Evolutionary conservation across 2,797 vertebrate species (phyloP).

Genomic region (Botia almorhae): DNA sequence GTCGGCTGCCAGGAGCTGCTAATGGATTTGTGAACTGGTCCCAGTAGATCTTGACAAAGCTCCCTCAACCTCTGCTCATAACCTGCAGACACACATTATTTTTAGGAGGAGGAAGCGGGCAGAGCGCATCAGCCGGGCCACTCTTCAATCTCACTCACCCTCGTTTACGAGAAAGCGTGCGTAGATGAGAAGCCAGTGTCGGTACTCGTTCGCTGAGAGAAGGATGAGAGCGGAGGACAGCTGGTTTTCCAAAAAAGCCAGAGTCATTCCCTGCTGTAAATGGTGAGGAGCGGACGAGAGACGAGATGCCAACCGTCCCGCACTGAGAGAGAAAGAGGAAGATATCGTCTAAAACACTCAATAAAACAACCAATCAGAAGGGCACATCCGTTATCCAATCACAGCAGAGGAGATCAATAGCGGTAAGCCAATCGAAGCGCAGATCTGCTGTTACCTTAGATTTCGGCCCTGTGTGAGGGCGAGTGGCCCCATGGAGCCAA

Average conservation of each 20-base stretch:
- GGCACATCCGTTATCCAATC: background rate
- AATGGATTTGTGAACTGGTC: constrained; percentile 92
- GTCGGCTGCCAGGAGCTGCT: constrained; percentile 91
- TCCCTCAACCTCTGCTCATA: constrained; percentile 93
- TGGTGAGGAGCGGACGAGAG: constrained; percentile 92
- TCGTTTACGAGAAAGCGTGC: constrained; percentile 96
- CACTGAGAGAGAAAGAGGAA: constrained; percentile 72
- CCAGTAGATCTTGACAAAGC: constrained; percentile 94
- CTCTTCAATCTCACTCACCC: constrained; percentile 76
- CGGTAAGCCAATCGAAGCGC: background rate
- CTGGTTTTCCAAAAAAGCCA: constrained; percentile 96
- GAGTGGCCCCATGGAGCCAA: constrained; percentile 89
- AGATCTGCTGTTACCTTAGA: constrained; percentile 81
- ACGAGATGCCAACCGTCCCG: constrained; percentile 91
- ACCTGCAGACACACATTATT: constrained; percentile 72
- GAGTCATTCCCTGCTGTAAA: constrained; percentile 93
- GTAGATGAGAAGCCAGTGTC: constrained; percentile 97
- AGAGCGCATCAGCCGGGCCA: background rate
- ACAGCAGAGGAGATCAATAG: background rate
- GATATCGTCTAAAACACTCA: background rate
- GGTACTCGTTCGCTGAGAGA: constrained; percentile 90
- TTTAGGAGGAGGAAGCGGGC: background rate
- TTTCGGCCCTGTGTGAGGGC: constrained; percentile 92
- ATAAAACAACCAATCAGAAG: background rate
- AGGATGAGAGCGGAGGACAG: constrained; percentile 87